These are phyloP conservation scores for Pseudomugil gertrudae DNA, from an alignment of 2,797 vertebrate species.

Conservation along the genomic window DNA sequence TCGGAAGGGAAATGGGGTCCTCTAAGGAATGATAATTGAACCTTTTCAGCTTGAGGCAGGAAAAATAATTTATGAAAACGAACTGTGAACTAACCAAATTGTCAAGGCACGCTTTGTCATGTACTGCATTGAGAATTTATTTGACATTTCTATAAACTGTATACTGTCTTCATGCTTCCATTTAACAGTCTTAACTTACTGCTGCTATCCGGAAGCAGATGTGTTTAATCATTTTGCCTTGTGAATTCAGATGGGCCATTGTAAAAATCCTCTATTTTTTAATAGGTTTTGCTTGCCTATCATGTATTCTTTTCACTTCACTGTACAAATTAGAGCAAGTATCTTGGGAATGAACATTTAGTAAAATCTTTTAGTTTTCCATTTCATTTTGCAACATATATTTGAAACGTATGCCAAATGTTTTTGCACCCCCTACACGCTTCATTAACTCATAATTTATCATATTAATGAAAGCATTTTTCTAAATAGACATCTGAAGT, in stretches of 20 bases:
- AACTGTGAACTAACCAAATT: background rate
- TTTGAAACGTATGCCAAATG: background rate
- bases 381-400: background rate
- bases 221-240: constrained; percentile 27
- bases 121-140: background rate
- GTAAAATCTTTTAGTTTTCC: background rate
- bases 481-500: background rate
- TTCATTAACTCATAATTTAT: background rate
- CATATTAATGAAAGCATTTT: background rate
- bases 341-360: background rate
- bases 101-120: background rate
- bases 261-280: background rate
- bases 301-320: background rate
- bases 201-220: background rate
- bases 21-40: constrained; percentile 1
- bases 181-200: background rate
- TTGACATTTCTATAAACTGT: background rate
- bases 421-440: background rate
- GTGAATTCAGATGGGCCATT: constrained; percentile 15
- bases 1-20: background rate
- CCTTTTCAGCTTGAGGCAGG: background rate
- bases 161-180: background rate
- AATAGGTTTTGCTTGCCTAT: background rate
- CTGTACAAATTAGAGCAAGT: background rate
- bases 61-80: constrained; percentile 7